Percentiles rank a stretch among this genome's conserved stretches.
phyloP scores from a whole-genome alignment of 2,888 invertebrate genomes.

The Lordiphosa andalusiaca region DNA sequence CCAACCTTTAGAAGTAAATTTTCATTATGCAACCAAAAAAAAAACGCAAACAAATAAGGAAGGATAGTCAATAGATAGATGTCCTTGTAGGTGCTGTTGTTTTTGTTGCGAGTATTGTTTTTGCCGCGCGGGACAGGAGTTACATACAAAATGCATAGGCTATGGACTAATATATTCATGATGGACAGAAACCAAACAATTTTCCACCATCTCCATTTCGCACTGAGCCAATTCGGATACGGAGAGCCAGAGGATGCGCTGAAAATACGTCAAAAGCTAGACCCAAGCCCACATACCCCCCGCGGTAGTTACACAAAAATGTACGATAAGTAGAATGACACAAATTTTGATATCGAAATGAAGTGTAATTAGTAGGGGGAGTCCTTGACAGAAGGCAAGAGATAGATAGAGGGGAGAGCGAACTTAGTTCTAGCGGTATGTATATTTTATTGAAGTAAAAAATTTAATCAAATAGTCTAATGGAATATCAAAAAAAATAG shows the following conservation, averaged over 20 bases:
- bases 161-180: constrained; percentile 33
- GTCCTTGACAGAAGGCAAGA: constrained; percentile 7
- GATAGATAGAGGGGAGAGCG: constrained; percentile 23
- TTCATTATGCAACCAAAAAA: constrained; percentile 57
- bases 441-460: constrained; percentile 68
- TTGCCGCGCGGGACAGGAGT: constrained; percentile 21
- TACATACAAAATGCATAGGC: constrained; percentile 63
- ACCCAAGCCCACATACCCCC: constrained; percentile 64
- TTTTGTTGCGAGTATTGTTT: constrained; percentile 3
- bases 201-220: no score
- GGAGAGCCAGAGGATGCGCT: constrained; percentile 48
- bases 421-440: constrained; percentile 43
- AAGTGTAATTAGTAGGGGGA: constrained; percentile 18
- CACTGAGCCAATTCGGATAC: constrained; percentile 1
- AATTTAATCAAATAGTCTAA: constrained; percentile 56
- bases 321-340: constrained; percentile 15
- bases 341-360: constrained; percentile 3
- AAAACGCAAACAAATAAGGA: constrained; percentile 34
- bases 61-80: constrained; percentile 23
- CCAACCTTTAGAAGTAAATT: constrained; percentile 62
- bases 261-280: constrained; percentile 64
- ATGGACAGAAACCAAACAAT: constrained; percentile 30
- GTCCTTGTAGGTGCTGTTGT: constrained; percentile 25
- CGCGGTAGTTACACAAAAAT: constrained; percentile 31
- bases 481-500: constrained; percentile 62